phyloP scores from a whole-genome alignment of 2,888 invertebrate genomes.

The Pharmacophagus antenor region DNA sequence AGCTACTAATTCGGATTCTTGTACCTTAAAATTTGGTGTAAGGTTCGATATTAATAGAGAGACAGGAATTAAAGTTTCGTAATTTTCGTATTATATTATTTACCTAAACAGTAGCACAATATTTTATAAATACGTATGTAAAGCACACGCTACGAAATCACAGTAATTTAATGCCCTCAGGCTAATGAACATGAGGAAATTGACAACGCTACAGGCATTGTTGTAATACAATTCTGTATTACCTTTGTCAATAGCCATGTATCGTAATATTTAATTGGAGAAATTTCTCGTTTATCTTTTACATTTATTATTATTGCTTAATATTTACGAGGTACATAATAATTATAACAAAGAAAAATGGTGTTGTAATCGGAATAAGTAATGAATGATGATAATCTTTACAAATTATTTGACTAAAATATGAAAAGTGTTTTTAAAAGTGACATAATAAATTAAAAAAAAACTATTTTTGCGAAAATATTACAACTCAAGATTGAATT shows the following conservation, averaged over 20 bases:
- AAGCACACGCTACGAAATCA: slow-evolving; percentile 49
- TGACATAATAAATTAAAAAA: too few relatives aligned
- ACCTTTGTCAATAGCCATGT: slow-evolving; percentile 20
- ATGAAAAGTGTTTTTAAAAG: too few relatives aligned
- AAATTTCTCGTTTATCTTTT: background rate
- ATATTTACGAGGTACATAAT: background rate
- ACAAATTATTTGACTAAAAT: too few relatives aligned
- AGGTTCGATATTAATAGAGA: background rate
- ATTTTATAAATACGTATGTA: slow-evolving; percentile 48
- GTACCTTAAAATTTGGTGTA: too few relatives aligned
- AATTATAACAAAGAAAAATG: background rate
- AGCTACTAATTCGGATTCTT: too few relatives aligned
- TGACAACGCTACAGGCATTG: slow-evolving; percentile 41
- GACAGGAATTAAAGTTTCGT: background rate
- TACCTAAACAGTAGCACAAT: slow-evolving; percentile 29
- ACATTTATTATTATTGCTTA: background rate
- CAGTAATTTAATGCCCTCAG: slow-evolving; percentile 38
- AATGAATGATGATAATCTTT: background rate
- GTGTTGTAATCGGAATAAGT: background rate
- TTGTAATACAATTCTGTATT: slow-evolving; percentile 32
- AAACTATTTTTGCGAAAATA: too few relatives aligned
- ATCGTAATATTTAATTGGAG: slow-evolving; percentile 1
- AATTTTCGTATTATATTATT: background rate
- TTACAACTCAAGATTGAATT: too few relatives aligned
- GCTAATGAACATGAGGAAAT: slow-evolving; percentile 41